These are phyloP conservation scores for Cristatella mucedo DNA, from an alignment of 2,888 invertebrate species.

Conservation along the genomic window DNA sequence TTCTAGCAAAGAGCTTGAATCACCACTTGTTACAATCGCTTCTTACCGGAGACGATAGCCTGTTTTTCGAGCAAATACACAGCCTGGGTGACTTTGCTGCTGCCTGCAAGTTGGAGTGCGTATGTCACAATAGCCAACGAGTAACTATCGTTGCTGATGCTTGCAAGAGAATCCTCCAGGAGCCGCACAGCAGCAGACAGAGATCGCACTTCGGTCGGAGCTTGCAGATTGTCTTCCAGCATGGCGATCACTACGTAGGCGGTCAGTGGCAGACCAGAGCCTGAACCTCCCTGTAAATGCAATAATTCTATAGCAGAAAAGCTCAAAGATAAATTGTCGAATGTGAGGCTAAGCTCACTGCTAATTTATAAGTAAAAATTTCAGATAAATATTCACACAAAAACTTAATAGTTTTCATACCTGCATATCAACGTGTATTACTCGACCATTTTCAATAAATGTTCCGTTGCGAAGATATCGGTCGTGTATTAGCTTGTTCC, in stretches of 20 bases:
- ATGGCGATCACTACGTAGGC: constrained; percentile 64
- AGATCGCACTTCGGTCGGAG: background rate
- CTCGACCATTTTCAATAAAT: constrained; percentile 53
- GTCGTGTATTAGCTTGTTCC: constrained; percentile 55
- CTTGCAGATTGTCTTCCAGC: constrained; percentile 3
- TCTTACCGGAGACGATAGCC: too few species aligned
- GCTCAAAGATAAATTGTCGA: too few species aligned
- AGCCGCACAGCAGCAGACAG: constrained; percentile 25
- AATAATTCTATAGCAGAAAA: too few species aligned
- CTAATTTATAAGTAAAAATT: too few species aligned
- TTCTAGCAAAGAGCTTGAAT: too few species aligned
- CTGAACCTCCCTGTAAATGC: constrained; percentile 45
- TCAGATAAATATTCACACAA: too few species aligned
- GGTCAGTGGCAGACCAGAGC: constrained; percentile 56
- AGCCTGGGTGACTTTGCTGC: constrained; percentile 16
- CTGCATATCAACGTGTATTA: constrained; percentile 53
- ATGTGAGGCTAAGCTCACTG: too few species aligned
- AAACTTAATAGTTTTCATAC: too few species aligned
- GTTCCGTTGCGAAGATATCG: constrained; percentile 55
- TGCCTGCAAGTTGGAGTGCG: constrained; percentile 24
- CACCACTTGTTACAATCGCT: too few species aligned
- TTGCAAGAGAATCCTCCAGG: constrained; percentile 20
- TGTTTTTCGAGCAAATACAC: constrained; percentile 16
- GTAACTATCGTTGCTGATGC: constrained; percentile 22
- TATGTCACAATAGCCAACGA: constrained; percentile 25